Evolutionary conservation across 2,888 invertebrate species (phyloP).

Genomic region (Troglohyphantes excavatus): DNA sequence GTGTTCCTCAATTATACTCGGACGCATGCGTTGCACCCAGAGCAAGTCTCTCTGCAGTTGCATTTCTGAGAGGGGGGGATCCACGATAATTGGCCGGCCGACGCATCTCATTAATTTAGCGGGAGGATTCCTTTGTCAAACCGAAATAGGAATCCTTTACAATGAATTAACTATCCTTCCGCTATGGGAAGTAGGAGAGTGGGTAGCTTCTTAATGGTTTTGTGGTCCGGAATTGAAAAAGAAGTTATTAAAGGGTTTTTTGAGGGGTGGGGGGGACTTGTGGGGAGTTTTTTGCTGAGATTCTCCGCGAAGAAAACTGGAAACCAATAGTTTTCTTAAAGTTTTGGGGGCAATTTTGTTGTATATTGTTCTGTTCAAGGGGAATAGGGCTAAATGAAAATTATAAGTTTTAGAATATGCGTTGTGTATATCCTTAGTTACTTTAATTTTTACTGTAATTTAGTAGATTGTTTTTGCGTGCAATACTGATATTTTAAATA

Average conservation of each 20-base stretch:
- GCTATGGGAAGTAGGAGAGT: conserved; percentile 5
- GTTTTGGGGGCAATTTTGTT: not conserved
- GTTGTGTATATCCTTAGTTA: not conserved
- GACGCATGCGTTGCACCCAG: conserved; percentile 42
- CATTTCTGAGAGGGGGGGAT: conserved; percentile 59
- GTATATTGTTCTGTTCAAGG: not conserved
- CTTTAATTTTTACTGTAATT: not conserved
- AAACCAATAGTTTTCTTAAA: conserved; percentile 58
- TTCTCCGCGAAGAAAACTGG: conserved; percentile 16
- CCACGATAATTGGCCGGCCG: conserved; percentile 67
- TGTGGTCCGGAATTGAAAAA: conserved; percentile 52
- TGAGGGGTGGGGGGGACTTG: conserved; percentile 17
- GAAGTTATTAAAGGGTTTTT: conserved; percentile 48
- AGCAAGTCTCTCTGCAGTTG: conserved; percentile 59
- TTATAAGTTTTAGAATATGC: not conserved
- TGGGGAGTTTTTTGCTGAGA: not conserved
- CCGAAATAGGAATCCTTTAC: conserved; percentile 57
- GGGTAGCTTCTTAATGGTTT: conserved; percentile 55
- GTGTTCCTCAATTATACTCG: conserved; percentile 44
- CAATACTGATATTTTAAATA: no score
- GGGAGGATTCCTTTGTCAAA: conserved; percentile 66
- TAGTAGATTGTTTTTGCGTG: no score
- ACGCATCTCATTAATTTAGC: conserved; percentile 73
- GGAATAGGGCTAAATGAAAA: not conserved
- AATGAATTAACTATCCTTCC: conserved; percentile 71